Base-by-base conservation (phyloP, 2,113 vertebrate species). In the Centropristis striata region DNA sequence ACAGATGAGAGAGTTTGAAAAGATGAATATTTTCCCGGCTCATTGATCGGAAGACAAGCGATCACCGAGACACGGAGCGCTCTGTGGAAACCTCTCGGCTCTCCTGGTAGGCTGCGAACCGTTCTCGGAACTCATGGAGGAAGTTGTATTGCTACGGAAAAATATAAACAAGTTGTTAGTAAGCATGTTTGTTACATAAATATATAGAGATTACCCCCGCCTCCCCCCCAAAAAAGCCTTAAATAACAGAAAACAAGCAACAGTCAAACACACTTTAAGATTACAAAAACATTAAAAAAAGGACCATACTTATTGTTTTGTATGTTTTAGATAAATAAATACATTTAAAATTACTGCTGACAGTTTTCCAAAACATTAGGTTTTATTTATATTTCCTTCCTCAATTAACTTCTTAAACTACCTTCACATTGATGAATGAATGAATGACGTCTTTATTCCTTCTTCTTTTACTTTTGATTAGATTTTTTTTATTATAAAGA, bases 101-200 rank as follows among this genome's bases (percentile, higher is more conserved):
- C 8, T 94, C 93, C n/a, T 95, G 93, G 69, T 96, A 93, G 1
- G 92, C 90, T 25, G 93, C 55, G 54, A 95, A 88, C 27, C 85
- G 95, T 42, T 97, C 96, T 41, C 94, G 95, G 67, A 98, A 98
- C 71, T 98, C 97, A 1, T 98, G 97, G 49, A 98, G 95, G 78
- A 96, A 98, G 90, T 98, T 98, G 92, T 98, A 98, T 92, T 98
- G 97, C 97, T 98, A 84, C 8, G 5, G 63, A 42, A 67, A 41
- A 70, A 8, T 0, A 12, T 4, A 64, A 57, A 25, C 0, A 39
- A 23, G 2, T 21, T 6, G 2, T 21, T 4, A 32, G n/a, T 59
- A 49, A 15, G 21, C 10, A 57, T 5, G 0, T n/a, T 36, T 36
- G 13, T 71, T 20, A 51, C 23, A 6, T 9, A 32, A 25, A n/a